These are phyloP conservation scores for Clistopyga incitator DNA, from an alignment of 2,888 invertebrate genomes.

Conservation along the genomic window DNA sequence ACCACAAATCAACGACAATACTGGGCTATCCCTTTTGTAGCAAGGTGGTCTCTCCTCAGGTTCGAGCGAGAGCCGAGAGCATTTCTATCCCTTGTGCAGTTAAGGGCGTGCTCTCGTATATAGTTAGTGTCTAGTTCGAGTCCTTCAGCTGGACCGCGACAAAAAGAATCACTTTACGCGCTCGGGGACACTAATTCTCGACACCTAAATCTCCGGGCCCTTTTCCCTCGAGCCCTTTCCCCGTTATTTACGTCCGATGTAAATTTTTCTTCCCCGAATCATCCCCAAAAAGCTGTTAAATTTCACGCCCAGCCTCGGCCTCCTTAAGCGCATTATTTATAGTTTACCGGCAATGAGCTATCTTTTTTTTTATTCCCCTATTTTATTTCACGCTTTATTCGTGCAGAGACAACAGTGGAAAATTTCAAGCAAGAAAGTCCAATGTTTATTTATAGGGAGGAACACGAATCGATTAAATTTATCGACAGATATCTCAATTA, in stretches of 20 bases:
- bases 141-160: constrained; percentile 32
- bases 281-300: constrained; percentile 13
- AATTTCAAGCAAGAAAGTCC: neutral
- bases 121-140: constrained; percentile 26
- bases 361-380: neutral
- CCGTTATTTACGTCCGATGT: constrained; percentile 42
- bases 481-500: neutral
- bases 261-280: constrained; percentile 5
- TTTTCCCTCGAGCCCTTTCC: neutral
- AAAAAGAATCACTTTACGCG: constrained; percentile 64
- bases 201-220: constrained; percentile 54
- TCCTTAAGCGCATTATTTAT: constrained; percentile 19
- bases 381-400: neutral
- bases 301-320: neutral
- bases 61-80: constrained; percentile 6
- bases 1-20: constrained; percentile 82
- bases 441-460: neutral
- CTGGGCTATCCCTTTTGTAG: constrained; percentile 70
- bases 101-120: constrained; percentile 54
- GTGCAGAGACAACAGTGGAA: neutral
- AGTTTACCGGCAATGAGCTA: neutral
- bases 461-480: neutral
- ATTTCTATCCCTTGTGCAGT: constrained; percentile 34
- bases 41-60: constrained; percentile 52
- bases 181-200: constrained; percentile 54